phyloP scores from a whole-genome alignment of 1,140 invertebrate species.

The Pogonomyrmex californicus region DNA sequence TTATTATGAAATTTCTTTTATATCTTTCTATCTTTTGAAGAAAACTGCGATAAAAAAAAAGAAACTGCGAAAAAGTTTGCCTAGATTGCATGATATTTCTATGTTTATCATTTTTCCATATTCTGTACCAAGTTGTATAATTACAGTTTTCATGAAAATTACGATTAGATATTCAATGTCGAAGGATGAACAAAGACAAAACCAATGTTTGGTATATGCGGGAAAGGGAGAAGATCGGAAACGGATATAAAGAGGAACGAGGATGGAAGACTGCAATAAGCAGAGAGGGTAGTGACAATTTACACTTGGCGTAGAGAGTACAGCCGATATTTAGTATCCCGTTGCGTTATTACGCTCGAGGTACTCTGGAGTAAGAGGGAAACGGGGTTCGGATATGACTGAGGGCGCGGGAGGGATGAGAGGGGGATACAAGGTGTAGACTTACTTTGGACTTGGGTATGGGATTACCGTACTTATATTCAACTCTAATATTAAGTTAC shows the following conservation, averaged over 20 bases:
- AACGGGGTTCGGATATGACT: conserved; percentile 73
- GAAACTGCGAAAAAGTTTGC: neutral
- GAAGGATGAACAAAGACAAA: neutral
- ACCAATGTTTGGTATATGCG: neutral
- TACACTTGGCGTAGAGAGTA: conserved; percentile 75
- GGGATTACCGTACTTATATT: conserved; percentile 87
- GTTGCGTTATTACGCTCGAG: conserved; percentile 82
- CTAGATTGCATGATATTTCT: neutral
- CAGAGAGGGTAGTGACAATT: conserved; percentile 73
- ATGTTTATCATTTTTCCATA: neutral
- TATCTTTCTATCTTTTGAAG: neutral
- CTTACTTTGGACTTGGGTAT: conserved; percentile 86
- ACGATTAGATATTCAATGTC: neutral
- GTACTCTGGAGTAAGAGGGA: conserved; percentile 71
- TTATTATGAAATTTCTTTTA: neutral
- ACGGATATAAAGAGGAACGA: neutral
- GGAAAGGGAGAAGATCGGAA: neutral
- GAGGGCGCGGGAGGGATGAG: neutral
- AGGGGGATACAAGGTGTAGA: conserved; percentile 81
- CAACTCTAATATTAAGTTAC: conserved; percentile 87
- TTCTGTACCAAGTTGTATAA: neutral
- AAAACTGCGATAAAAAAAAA: neutral
- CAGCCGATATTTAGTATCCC: conserved; percentile 80
- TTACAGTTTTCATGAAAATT: neutral
- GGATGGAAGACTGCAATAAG: neutral